Base-by-base conservation (phyloP, 2,888 invertebrate species). In the Macrosoma leucophasiata region DNA sequence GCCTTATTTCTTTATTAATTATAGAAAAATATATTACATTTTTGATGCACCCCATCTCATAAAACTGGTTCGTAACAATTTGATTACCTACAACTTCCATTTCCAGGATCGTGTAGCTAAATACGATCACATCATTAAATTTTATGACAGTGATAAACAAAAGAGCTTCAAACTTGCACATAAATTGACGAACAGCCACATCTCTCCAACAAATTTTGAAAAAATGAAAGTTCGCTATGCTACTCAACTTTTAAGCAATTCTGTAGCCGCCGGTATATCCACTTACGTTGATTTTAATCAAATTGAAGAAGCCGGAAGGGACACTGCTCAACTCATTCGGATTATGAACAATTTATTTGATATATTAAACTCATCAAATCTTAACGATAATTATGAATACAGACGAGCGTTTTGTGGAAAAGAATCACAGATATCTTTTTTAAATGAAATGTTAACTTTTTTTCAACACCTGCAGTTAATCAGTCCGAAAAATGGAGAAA, bases 21-120 rank as follows among this genome's bases (percentile, higher is more conserved):
- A 34, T 10, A 41, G n/a, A 37, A 62, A 57, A 43, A 51, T 57
- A 15, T 58, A 47, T 32, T 52, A 55, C 26, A 47, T 63, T 34
- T 58, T 55, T 45, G 56, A 58, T 36, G 41, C 49, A 20, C 53
- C 49, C 0, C 47, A 55, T 41, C 37, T 60, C 4, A 39, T 61
- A n/a, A 58, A 53, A 47, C 13, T 21, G 3, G 41, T 58, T 19
- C 47, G 55, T 1, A 52, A 47, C 18, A 33, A 43, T 25, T 48
- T 62, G 3, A 51, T 52, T 7, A 1, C 9, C 3, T 47, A 55
- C 22, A 43, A 62, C 17, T 56, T 58, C 33, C 39, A 50, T 11
- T 62, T 50, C 27, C 20, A 42, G 4, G 20, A 43, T 25, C 11
- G 9, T 39, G 38, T 46, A 24, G 60, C 56, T 3, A 61, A 58